Evolutionary conservation across 1,140 invertebrate genomes (phyloP), one percentile per base, ranked within the genome.

Genomic region (Teleogryllus occipitalis): DNA sequence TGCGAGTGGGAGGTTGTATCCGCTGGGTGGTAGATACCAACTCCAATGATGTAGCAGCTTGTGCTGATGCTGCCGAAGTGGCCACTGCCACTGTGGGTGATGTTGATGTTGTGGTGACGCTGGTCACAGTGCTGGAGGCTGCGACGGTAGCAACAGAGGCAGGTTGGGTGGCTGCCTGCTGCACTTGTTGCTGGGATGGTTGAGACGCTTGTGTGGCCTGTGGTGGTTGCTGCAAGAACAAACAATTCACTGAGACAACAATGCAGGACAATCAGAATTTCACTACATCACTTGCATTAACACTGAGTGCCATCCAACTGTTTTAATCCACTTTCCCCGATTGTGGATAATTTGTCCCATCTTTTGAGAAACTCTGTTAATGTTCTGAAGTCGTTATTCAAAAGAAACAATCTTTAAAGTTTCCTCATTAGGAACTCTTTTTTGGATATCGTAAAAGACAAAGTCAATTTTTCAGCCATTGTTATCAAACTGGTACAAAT

Each of bases 131-230:
- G 10, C 10, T 18, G 10, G 18, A 10, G 18, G 54, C 54, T 14
- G 54, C 54, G 10, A 18, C 7, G 18, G 54, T 10, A 65, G 49
- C 27, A n/a, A 73, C 74, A 0, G 77, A 27, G 14, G 77, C 83
- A 84, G 79, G 75, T 14, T 82, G 76, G 1, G 82, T 54, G 8
- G 48, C 15, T 27, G 21, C 22, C n/a, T 48, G 54, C 54, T 65
- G 54, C 54, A 14, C 10, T 65, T 65, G 54, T 18, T 65, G 54
- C 54, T 65, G 54, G 18, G 54, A 65, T 65, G 54, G 10, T 65
- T 65, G 54, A 14, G 18, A 10, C 18, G 54, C 10, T 65, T 65
- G 54, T 10, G 54, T 14, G 54, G 54, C 54, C 54, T 65, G 54
- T 14, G 54, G 27, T 39, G 27, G 27, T 39, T 39, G 27, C 27